Base-by-base conservation (phyloP, 2,797 vertebrate genomes). In the Diplodus sargus region DNA sequence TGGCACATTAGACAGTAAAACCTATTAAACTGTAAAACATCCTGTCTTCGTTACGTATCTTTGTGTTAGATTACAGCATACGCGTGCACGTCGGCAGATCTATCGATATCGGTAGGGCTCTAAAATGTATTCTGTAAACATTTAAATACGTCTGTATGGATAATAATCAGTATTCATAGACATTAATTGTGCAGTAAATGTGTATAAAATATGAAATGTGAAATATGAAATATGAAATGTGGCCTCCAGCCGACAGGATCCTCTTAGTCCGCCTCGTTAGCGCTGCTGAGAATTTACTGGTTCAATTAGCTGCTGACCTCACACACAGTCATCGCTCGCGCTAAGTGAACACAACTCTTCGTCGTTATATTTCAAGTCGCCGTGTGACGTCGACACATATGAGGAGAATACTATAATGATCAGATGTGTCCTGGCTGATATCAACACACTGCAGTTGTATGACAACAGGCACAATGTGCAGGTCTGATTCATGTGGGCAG, bases 281-380 rank as follows among this genome's bases (percentile, higher is more conserved):
- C 18, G 58, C 51, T 70, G 74, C 76, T 70, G 74, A 70, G 59
- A 83, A 82, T 88, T 43, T 83, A 88, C 51, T 12, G 80, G 39
- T 84, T 89, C 79, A 84, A 86, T 90, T 89, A 88, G 79, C 70
- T 43, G 72, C 52, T 85, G 86, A 74, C 83, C 78, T 59, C 20
- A 7, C 45, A 53, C 62, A 20, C 49, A 2, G 57, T 68, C 78
- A 72, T 81, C 30, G 5, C 39, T 88, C 65, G 69, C 56, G 53
- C 39, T 67, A 58, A 89, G 70, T 54, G 77, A 0, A 63, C 14
- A 53, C 28, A 75, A 42, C 51, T 58, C 66, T 78, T 68, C 67
- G 22, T 64, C 25, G 16, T 13, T 68, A 54, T 49, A 78, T 81
- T 57, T 78, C 45, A 70, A 77, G 64, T n/a, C 43, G 63, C n/a